Conservation (phyloP, 2,888 invertebrate genomes). For the Heliconius charithonia region DNA sequence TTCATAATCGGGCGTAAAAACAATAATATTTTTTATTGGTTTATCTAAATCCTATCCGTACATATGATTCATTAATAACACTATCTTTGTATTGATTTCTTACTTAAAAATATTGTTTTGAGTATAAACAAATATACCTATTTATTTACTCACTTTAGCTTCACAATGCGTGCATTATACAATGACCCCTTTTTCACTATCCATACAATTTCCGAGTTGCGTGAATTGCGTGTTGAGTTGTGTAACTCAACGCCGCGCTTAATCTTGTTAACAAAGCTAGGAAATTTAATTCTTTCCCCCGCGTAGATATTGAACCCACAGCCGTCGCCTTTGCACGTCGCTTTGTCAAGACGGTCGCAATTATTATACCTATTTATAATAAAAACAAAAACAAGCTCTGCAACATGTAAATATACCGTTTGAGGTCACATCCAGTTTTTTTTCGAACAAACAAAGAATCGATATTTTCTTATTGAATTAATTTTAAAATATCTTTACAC, state of each 20-base stretch:
- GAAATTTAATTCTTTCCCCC: no score
- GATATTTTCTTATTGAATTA: neutral
- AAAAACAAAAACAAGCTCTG: conserved; percentile 5
- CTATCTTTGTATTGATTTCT: neutral
- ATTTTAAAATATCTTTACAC: neutral
- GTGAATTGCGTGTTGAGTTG: no score
- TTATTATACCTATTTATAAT: neutral
- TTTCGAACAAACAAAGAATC: neutral
- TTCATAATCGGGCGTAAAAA: neutral
- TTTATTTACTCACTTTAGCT: neutral
- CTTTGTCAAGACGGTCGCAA: neutral
- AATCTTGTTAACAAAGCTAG: no score
- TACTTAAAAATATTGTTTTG: neutral
- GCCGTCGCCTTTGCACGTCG: neutral
- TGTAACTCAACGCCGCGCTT: no score
- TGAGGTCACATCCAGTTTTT: neutral
- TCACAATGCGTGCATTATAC: no score
- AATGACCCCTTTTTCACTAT: no score
- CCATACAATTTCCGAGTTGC: no score
- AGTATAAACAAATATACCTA: neutral
- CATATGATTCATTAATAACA: neutral
- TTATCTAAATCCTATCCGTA: conserved; percentile 12
- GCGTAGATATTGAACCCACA: neutral
- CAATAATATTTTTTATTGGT: neutral
- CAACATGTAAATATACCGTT: neutral